These are phyloP conservation scores for Ageneiosus marmoratus DNA, from an alignment of 2,113 vertebrate species.

Conservation along the genomic window DNA sequence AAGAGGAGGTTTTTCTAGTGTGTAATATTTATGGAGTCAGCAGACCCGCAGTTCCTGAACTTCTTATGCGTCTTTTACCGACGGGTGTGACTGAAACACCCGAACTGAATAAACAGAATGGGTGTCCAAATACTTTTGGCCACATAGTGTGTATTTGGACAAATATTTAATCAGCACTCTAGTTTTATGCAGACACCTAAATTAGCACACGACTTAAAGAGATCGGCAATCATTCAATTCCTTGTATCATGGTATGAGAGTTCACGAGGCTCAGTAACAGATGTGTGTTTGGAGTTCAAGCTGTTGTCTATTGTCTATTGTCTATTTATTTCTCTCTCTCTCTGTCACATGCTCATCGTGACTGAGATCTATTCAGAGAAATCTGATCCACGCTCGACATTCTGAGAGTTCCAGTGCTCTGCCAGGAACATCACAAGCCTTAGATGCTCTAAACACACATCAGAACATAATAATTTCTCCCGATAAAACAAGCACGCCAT, in stretches of 20 bases:
- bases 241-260: not conserved
- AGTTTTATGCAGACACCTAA: not conserved
- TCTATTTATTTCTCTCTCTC: no score
- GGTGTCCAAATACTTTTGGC: not conserved
- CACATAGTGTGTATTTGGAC: no score
- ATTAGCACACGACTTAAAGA: not conserved
- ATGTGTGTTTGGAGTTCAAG: not conserved
- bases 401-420: not conserved
- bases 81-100: not conserved
- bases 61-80: no score
- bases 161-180: not conserved
- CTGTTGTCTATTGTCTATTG: not conserved
- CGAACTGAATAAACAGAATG: not conserved
- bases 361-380: not conserved
- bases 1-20: no score
- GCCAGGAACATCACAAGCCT: not conserved
- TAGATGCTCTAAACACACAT: not conserved
- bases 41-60: no score
- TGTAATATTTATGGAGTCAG: no score
- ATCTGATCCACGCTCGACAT: conserved; percentile 8
- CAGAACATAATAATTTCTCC: not conserved
- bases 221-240: not conserved
- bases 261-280: not conserved
- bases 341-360: not conserved
- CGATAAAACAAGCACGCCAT: no score